Evolutionary conservation across 2,888 invertebrate genomes (phyloP).

Genomic region (Thymelicus acteon): DNA sequence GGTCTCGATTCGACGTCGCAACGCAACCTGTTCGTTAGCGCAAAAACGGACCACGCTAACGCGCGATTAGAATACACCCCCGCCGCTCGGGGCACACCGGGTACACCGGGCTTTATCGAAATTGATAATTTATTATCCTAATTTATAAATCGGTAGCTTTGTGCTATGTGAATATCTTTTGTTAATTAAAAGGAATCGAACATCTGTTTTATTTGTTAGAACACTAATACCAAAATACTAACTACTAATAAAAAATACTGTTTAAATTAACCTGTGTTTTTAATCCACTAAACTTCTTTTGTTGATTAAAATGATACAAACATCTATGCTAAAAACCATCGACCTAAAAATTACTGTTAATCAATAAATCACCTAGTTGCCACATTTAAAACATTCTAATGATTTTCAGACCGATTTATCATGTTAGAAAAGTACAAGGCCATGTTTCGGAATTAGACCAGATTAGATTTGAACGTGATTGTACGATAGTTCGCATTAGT

Average conservation of each 20-base stretch:
- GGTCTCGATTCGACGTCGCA: slow-evolving; percentile 70
- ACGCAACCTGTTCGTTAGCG: slow-evolving; percentile 84
- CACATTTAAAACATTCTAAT: background rate
- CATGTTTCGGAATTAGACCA: slow-evolving; percentile 14
- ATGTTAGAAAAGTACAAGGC: slow-evolving; percentile 22
- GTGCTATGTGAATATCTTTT: background rate
- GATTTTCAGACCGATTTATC: slow-evolving; percentile 14
- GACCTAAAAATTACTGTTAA: no score
- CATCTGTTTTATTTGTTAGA: no score
- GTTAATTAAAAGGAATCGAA: no score
- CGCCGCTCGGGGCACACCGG: slow-evolving; percentile 45
- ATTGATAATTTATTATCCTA: slow-evolving; percentile 23
- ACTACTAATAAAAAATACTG: no score
- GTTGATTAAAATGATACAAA: no score
- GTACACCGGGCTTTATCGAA: slow-evolving; percentile 58
- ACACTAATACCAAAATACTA: no score
- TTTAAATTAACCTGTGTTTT: no score
- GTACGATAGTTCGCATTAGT: slow-evolving; percentile 27
- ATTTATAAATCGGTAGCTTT: slow-evolving; percentile 7
- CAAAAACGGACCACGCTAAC: slow-evolving; percentile 83
- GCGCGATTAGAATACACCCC: slow-evolving; percentile 84
- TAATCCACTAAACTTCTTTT: no score
- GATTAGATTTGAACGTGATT: slow-evolving; percentile 32
- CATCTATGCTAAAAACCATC: no score
- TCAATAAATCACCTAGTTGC: background rate